Base-by-base conservation (phyloP, 2,888 invertebrate species). In the Sinelater perroti region DNA sequence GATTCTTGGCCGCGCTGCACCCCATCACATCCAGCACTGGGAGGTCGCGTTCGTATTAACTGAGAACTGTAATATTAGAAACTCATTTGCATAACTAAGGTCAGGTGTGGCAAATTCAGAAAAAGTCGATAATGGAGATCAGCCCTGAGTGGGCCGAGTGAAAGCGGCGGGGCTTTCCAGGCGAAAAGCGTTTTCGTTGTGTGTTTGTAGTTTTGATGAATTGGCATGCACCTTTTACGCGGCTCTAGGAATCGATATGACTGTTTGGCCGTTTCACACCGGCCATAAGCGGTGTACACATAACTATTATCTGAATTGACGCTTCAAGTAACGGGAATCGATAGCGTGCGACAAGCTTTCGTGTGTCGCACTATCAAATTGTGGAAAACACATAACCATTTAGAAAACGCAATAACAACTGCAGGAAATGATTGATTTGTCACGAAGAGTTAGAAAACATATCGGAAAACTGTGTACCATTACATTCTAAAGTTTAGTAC, bases 1-100 rank as follows among this genome's bases (percentile, higher is more conserved):
- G 42, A 61, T 76, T 77, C 61, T 76, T 77, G 6, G 76, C 72
- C 20, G 75, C 75, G 59, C 72, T 76, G 59, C 77, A 77, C 53
- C 76, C 77, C 77, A 77, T 77, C 28, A 47, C 46, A 16, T 16
- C 11, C 11, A 10, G 18, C 11, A 36, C 45, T 51, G 26, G 5
- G 44, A 33, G 38, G 13, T 16, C 21, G 11, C 45, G 20, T 54
- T 33, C n/a, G 50, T 33, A 14, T 26, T 35, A 42, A 2, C 14
- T 26, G 14, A 18, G 26, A 18, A 38, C 13, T 14, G 20, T 42
- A 26, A 18, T 7, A 26, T 13, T 55, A 17, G 24, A 44, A 40
- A 7, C 8, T 36, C 42, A 58, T 54, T 58, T 54, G 18, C 58
- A 54, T 54, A 47, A 16, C 13, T 36, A 47, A 55, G 54, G 54